A percentile compares a stretch with the other conserved stretches of the same genome.
phyloP scores from a whole-genome alignment of 2,113 vertebrate species.

The Panthera leo region DNA sequence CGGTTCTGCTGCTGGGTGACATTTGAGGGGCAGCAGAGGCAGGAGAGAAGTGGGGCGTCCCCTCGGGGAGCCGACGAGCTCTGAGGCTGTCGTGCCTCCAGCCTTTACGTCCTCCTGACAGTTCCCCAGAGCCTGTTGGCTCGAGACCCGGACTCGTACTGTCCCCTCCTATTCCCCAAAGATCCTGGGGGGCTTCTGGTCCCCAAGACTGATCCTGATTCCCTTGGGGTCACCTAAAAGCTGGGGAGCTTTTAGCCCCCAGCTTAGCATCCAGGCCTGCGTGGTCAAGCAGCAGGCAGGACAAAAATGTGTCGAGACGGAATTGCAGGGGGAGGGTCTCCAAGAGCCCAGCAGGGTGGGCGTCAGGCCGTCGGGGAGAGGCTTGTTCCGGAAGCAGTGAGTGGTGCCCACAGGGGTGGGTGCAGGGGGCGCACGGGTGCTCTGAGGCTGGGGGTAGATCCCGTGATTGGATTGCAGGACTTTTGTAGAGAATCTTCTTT shows the following conservation, averaged over 20 bases:
- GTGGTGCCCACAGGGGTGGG: neutral
- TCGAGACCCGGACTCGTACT: no score
- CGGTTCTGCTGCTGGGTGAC: neutral
- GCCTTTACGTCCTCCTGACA: no score
- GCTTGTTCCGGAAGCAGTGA: neutral
- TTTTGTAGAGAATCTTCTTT: neutral
- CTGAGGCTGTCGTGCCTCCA: neutral
- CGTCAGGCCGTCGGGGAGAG: neutral
- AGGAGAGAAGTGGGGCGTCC: no score
- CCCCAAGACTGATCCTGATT: neutral
- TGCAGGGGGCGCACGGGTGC: neutral
- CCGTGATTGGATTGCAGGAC: fast-evolving
- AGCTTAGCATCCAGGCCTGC: neutral
- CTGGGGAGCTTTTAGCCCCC: no score
- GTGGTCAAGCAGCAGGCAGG: neutral
- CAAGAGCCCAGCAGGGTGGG: neutral
- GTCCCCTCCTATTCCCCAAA: no score
- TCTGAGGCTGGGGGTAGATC: neutral
- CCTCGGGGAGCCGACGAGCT: neutral
- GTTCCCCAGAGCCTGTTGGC: no score
- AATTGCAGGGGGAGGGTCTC: neutral
- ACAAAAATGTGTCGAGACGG: neutral
- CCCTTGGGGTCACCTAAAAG: neutral
- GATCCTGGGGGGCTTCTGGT: neutral
- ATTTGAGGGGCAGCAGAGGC: neutral